Base-by-base conservation (phyloP, 2,797 vertebrate genomes). In the Gymnoscopelus microlampas region DNA sequence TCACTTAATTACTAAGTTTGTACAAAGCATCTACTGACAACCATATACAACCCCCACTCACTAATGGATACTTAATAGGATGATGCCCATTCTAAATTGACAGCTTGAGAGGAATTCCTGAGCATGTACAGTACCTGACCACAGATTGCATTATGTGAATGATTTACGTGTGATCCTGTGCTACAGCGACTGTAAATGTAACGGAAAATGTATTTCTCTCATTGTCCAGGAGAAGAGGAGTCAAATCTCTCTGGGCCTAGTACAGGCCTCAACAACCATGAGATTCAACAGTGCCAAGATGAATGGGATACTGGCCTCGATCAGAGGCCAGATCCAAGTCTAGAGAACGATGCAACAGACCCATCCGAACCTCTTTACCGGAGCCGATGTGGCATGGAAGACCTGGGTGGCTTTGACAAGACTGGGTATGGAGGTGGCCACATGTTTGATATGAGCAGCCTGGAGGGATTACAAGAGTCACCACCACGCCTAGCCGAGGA, bases 301-400 rank as follows among this genome's bases (percentile, higher is more conserved):
- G 89, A 88, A 14, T 94, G 92, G 91, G 91, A 88, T 53, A 54
- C 82, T 15, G 71, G 85, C 59, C 85, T 91, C 53, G 79, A 80
- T 63, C 91, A 90, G 54, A 87, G 70, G 9, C 58, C 82, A n/a
- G 84, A 88, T 29, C 77, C 81, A 55, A 85, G 73, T 48, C 83
- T 81, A 11, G 85, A 84, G 7, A 73, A 70, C 63, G 81, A 84
- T 15, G 73, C 87, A 0, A 77, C 68, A 48, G 81, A 87, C 54
- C 74, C 81, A 8, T 83, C 85, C 32, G 86, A 88, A 44, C 66
- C 86, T n/a, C 71, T 89, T 56, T 94, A 91, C 61, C 88, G 90
- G 68, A 83, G 72, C 74, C 86, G 87, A 39, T 93, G 91, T 59
- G 70, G 69, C 35, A 78, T 92, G 78, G 91, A 91, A n/a, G 88